A percentile compares a stretch with the other conserved stretches of the same genome.
These are phyloP conservation scores for Zygogramma bicolorata DNA, from an alignment of 2,888 invertebrate species.

Conservation along the genomic window DNA sequence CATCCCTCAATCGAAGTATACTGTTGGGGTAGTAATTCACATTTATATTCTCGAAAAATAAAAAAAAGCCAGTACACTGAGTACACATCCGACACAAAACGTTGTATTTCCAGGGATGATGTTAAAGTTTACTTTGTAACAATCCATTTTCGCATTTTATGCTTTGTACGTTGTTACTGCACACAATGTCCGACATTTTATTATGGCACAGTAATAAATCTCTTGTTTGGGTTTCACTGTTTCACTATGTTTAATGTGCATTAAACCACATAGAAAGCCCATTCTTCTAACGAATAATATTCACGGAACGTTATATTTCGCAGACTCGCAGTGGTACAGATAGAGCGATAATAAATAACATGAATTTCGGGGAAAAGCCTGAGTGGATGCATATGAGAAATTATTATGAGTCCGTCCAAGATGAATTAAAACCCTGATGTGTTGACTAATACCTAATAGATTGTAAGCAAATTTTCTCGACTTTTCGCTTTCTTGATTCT, in stretches of 20 bases:
- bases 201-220: slow-evolving; percentile 34
- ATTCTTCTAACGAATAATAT: slow-evolving; percentile 4
- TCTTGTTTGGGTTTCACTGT: slow-evolving; percentile 32
- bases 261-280: slow-evolving; percentile 21
- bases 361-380: background rate
- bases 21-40: no score
- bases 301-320: background rate
- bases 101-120: background rate
- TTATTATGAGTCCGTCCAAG: no score
- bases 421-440: no score
- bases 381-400: background rate
- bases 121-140: background rate
- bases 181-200: slow-evolving; percentile 27
- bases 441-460: no score
- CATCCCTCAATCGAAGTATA: no score
- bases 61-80: background rate
- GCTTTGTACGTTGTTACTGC: background rate
- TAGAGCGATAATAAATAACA: background rate
- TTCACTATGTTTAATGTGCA: slow-evolving; percentile 39
- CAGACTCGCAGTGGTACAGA: background rate
- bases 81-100: background rate
- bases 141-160: background rate
- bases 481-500: no score
- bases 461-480: no score
- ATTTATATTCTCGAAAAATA: no score